A percentile compares a stretch with the other conserved stretches of the same genome.
Conservation (phyloP, 2,797 vertebrate species). For the Scarus forsteni region DNA sequence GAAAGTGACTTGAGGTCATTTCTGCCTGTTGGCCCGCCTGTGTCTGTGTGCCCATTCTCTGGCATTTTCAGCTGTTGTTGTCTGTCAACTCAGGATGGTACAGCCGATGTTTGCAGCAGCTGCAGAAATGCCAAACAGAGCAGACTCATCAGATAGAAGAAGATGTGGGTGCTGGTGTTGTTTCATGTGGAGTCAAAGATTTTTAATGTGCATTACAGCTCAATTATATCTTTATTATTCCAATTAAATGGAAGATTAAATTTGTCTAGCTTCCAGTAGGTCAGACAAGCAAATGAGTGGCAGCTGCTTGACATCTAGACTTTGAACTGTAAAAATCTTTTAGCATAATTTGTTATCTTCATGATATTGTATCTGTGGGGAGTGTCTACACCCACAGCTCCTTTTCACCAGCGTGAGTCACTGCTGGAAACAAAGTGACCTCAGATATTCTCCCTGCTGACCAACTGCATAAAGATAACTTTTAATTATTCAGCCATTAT, state of each 20-base stretch:
- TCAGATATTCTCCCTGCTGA: background rate
- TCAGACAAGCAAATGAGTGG: constrained; percentile 39
- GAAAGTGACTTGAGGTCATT: constrained; percentile 5
- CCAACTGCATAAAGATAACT: no score
- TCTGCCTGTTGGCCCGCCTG: background rate
- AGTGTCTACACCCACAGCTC: constrained; percentile 13
- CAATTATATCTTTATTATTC: constrained; percentile 9
- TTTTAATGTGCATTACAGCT: constrained; percentile 11
- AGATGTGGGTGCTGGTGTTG: constrained; percentile 4
- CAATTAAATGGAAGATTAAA: constrained; percentile 16
- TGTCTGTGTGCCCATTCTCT: constrained; percentile 5
- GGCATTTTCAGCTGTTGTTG: constrained; percentile 63
- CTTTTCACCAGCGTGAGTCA: background rate
- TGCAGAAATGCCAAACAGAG: constrained; percentile 18
- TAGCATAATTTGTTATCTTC: constrained; percentile 53
- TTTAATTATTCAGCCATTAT: no score
- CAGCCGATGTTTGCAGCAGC: constrained; percentile 49
- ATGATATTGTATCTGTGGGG: constrained; percentile 47
- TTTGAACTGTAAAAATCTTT: constrained; percentile 61
- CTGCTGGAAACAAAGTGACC: background rate
- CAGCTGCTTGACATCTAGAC: constrained; percentile 42
- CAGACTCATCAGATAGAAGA: constrained; percentile 1
- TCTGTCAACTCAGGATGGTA: constrained; percentile 36
- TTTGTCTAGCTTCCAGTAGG: constrained; percentile 13
- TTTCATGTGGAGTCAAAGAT: background rate